These are phyloP conservation scores for Platichthys stellatus DNA, from an alignment of 2,113 vertebrate species.

Conservation along the genomic window DNA sequence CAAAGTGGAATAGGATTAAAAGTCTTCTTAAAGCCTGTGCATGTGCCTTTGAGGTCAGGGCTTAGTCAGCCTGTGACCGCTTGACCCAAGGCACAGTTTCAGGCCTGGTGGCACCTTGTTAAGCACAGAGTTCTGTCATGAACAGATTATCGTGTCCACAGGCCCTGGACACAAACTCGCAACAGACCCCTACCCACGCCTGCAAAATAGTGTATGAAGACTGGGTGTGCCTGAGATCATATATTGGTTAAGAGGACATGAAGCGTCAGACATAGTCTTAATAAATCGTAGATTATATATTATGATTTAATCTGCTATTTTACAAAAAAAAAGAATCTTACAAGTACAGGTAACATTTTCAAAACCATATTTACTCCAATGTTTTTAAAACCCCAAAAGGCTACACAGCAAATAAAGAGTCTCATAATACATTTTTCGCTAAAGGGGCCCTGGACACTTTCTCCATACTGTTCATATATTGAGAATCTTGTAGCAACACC, in stretches of 20 bases:
- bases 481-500: background rate
- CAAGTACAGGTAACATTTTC: no score
- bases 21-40: slow-evolving; percentile 51
- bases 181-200: no score
- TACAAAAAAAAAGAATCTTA: no score
- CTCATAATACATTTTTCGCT: no score
- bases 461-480: background rate
- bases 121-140: background rate
- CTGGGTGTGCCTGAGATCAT: background rate
- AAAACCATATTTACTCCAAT: no score
- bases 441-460: no score
- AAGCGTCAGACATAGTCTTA: no score
- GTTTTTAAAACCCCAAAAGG: no score
- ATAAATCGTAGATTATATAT: no score
- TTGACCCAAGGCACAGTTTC: slow-evolving; percentile 40
- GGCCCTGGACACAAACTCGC: background rate
- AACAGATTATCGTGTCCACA: background rate
- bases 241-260: background rate
- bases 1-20: slow-evolving; percentile 72
- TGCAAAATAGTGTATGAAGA: background rate
- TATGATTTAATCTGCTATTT: no score
- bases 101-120: background rate
- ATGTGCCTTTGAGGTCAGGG: slow-evolving; percentile 41
- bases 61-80: slow-evolving; percentile 48
- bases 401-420: no score